phyloP scores from a whole-genome alignment of 2,113 vertebrate species.

The Hippocampus guttulatus region DNA sequence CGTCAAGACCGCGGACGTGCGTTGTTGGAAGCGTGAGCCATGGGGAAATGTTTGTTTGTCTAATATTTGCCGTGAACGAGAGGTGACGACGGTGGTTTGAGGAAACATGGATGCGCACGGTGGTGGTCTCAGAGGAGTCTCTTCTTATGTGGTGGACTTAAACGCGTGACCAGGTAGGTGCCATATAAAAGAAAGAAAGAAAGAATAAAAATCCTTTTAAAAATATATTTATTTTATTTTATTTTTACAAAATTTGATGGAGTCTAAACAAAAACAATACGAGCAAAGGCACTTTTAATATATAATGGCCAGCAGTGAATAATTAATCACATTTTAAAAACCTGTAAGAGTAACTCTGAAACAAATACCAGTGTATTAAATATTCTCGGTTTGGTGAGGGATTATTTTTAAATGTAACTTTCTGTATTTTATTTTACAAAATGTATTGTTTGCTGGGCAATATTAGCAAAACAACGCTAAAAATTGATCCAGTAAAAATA shows the following conservation, averaged over 20 bases:
- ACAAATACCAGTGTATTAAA: too few relatives aligned
- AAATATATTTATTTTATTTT: neutral
- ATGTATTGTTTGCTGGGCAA: too few relatives aligned
- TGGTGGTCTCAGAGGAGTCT: neutral
- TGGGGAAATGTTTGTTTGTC: constrained; percentile 3
- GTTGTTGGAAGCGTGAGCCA: neutral
- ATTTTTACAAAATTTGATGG: neutral
- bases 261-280: too few relatives aligned
- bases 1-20: neutral
- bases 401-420: neutral
- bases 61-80: neutral
- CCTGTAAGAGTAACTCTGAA: too few relatives aligned
- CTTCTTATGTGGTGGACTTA: neutral
- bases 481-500: too few relatives aligned
- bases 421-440: too few relatives aligned
- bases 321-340: too few relatives aligned
- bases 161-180: constrained; percentile 39
- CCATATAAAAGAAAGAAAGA: too few relatives aligned
- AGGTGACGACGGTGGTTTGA: neutral
- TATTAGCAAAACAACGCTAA: too few relatives aligned
- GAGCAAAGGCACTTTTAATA: constrained; percentile 36
- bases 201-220: neutral
- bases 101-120: constrained; percentile 43
- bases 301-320: too few relatives aligned
- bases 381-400: too few relatives aligned